These are phyloP conservation scores for Orchesellides sinensis DNA, from an alignment of 2,888 invertebrate genomes.

Conservation along the genomic window DNA sequence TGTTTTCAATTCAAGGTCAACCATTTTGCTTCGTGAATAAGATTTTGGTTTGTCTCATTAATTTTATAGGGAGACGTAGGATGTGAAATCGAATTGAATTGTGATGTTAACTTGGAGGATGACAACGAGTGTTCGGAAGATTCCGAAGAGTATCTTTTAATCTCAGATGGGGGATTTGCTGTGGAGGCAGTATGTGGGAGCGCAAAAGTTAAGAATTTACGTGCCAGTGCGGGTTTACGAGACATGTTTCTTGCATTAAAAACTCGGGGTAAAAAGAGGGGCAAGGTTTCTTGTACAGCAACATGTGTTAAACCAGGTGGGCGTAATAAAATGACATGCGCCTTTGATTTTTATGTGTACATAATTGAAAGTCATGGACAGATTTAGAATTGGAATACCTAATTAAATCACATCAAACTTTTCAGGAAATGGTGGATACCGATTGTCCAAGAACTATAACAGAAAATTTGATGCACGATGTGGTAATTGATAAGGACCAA, in stretches of 20 bases:
- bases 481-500: neutral
- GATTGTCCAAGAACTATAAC: constrained; percentile 6
- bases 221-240: constrained; percentile 17
- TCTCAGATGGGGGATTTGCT: constrained; percentile 20
- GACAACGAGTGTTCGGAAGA: constrained; percentile 3
- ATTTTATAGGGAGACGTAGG: constrained; percentile 2
- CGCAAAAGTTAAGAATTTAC: neutral
- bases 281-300: constrained; percentile 7
- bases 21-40: no score
- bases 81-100: constrained; percentile 19
- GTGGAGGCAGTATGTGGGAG: constrained; percentile 9
- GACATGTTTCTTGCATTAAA: constrained; percentile 14
- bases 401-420: neutral
- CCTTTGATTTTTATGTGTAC: no score
- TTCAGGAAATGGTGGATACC: neutral
- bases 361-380: no score
- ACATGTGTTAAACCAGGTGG: neutral
- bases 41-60: no score
- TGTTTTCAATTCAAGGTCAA: no score
- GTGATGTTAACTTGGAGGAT: constrained; percentile 2
- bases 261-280: no score
- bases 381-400: no score
- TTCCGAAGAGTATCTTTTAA: neutral
- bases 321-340: no score
- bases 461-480: neutral